phyloP scores from a whole-genome alignment of 2,797 vertebrate genomes.

The Lemur catta region DNA sequence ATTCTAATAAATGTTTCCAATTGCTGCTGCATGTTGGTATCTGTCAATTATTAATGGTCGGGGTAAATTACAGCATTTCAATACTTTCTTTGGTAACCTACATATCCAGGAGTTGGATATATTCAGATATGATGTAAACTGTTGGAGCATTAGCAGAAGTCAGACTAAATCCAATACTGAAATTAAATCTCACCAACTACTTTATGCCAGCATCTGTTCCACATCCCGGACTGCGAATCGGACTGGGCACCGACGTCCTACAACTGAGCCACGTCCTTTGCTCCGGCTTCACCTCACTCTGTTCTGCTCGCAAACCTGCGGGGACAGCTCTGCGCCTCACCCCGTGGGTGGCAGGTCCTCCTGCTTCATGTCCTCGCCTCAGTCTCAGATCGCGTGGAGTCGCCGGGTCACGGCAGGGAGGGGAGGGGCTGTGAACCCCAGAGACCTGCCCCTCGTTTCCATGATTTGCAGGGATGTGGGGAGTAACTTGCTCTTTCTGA shows the following conservation, averaged over 20 bases:
- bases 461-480: background rate
- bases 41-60: background rate
- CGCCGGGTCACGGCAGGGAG: rapidly evolving
- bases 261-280: background rate
- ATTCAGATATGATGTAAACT: slow-evolving; percentile 36
- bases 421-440: background rate
- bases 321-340: no score
- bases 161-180: background rate
- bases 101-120: background rate
- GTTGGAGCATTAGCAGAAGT: background rate
- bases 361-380: no score
- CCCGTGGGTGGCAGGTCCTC: no score
- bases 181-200: slow-evolving; percentile 36
- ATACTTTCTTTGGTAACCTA: background rate
- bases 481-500: rapidly evolving
- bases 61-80: background rate
- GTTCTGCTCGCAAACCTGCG: no score
- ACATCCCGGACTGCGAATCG: background rate
- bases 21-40: background rate
- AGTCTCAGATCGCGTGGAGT: no score
- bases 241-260: background rate
- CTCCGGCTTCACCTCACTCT: no score
- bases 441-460: rapidly evolving
- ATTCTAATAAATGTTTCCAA: background rate
- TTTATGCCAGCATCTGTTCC: slow-evolving; percentile 55